Evolutionary conservation across 2,113 vertebrate species (phyloP).

Genomic region (Panthera leo): DNA sequence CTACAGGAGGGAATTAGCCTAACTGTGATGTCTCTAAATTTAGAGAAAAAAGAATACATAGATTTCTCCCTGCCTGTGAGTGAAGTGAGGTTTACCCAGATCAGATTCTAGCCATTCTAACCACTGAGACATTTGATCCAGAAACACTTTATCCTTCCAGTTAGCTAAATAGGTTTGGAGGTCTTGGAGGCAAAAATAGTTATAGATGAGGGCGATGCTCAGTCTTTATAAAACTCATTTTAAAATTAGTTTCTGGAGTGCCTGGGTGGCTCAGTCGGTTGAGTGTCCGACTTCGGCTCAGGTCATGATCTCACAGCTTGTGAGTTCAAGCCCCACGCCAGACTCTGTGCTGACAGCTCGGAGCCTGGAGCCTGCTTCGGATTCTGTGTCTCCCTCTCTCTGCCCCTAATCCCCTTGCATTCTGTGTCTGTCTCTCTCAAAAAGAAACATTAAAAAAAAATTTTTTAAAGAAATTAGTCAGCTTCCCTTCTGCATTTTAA

Average conservation of each 20-base stretch:
- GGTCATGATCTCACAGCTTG: too few relatives aligned
- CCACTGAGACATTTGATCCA: neutral
- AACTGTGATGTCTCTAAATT: neutral
- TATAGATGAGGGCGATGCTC: neutral
- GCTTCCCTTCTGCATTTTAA: neutral
- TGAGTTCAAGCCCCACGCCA: too few relatives aligned
- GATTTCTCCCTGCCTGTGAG: neutral
- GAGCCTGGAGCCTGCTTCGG: too few relatives aligned
- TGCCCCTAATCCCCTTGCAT: too few relatives aligned
- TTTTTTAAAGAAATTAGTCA: neutral
- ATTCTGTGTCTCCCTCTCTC: too few relatives aligned
- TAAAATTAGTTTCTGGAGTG: neutral
- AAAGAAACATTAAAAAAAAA: too few relatives aligned
- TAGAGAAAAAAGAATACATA: neutral
- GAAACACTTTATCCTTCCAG: neutral
- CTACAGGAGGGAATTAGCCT: neutral
- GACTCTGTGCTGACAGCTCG: too few relatives aligned
- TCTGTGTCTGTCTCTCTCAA: too few relatives aligned
- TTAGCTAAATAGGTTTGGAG: neutral
- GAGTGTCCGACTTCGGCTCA: too few relatives aligned
- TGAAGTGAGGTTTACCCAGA: neutral
- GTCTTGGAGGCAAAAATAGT: neutral
- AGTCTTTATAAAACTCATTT: neutral
- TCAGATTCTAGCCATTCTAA: neutral
- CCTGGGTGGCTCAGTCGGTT: too few relatives aligned